Base-by-base conservation (phyloP, 2,113 vertebrate genomes). In the Nanorana parkeri region DNA sequence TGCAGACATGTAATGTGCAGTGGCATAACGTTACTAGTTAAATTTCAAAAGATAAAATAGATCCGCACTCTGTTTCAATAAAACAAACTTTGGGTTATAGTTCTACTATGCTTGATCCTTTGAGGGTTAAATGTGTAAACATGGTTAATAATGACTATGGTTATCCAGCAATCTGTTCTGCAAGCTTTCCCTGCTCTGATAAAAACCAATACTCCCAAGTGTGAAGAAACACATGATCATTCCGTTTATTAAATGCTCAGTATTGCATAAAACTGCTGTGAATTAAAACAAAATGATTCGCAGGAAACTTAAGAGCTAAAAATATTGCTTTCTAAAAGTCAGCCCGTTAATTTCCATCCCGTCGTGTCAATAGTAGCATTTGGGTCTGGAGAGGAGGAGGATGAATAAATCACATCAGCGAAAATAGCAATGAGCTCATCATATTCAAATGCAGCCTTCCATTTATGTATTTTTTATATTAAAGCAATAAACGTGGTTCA, bases 381-480 rank as follows among this genome's bases (percentile, higher is more conserved):
- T 86, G 86, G 84, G 83, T 86, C 84, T 86, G 89, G 83, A 81
- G 84, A 78, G 86, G 63, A 10, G 0, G 13, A 26, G n/a, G 13
- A 68, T 36, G 67, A 89, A 94, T 93, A 92, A 94, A 94, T 93
- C 92, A 92, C 84, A 89, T 84, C 85, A 89, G 91, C 84, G 87
- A 93, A 93, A 90, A 88, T 85, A 88, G 89, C 90, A 93, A 92
- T 89, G 86, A 93, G 90, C 92, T 93, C 88, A 90, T 94, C 92
- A 93, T 89, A 94, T 92, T 93, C 92, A 94, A 91, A 92, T 90
- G 87, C 90, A 90, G 88, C 86, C 91, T 92, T 90, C 92, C 90
- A 93, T 94, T 94, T 94, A 93, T 93, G 92, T 94, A 93, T 93
- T 94, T 94, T 94, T 93, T 91, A 90, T 93, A 94, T 94, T 94